Base-by-base conservation (phyloP, 2,888 invertebrate genomes). In the Mesoligia furuncula region DNA sequence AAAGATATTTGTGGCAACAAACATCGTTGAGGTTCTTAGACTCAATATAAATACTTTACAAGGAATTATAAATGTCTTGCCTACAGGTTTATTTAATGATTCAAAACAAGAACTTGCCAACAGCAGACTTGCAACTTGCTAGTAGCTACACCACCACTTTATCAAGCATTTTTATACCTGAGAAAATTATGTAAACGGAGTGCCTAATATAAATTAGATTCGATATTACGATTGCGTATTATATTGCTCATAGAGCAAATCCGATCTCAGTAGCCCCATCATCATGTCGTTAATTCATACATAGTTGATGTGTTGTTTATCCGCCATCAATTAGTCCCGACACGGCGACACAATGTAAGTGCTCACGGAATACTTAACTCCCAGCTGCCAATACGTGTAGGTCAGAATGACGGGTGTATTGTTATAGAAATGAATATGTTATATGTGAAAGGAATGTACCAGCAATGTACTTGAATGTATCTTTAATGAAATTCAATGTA, bases 301-400 rank as follows among this genome's bases (percentile, higher is more conserved):
- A 65, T 17, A 48, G 59, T 61, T 15, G 54, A 67, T n/a, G 69
- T 17, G 27, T 24, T 71, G 57, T 62, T 54, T n/a, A 36, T 45
- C 61, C 61, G 51, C n/a, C 36, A 54, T 48, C 39, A 78, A 72
- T 78, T 57, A 83, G 57, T 45, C n/a, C 7, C 54, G n/a, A 24
- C 59, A 15, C 36, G 57, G 39, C 51, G 48, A 27, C 42, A 54
- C 61, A 45, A n/a, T n/a, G n/a, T n/a, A n/a, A 80, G 45, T 59
- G 48, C 70, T 45, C 62, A 42, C 31, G 45, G 27, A 42, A 20
- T 36, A n/a, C n/a, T n/a, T n/a, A 36, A 51, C 42, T 36, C 15
- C 20, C 48, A 54, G 36, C 39, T 42, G 51, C 64, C 80, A 48
- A 75, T 80, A n/a, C n/a, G n/a, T n/a, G n/a, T n/a, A n/a, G n/a